A percentile compares a stretch with the other conserved stretches of the same genome.
These are phyloP conservation scores for Lepeophtheirus nordmannii DNA, from an alignment of 2,888 invertebrate genomes.

Conservation along the genomic window DNA sequence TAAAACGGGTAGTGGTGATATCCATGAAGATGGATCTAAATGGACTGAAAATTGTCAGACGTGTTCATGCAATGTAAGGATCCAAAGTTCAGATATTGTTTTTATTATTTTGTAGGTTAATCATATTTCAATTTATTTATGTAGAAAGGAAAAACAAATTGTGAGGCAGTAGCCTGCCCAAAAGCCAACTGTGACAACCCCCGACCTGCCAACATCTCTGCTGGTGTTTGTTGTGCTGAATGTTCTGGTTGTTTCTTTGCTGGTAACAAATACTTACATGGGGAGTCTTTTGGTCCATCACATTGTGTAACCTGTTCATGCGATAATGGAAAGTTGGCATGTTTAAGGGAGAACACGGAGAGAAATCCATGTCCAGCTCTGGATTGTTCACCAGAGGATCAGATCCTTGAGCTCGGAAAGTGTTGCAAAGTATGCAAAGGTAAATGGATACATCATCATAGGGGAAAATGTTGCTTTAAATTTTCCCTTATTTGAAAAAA, in stretches of 20 bases:
- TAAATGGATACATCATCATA: conserved; percentile 22
- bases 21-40: conserved; percentile 63
- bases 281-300: conserved; percentile 37
- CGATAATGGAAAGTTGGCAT: conserved; percentile 63
- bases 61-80: conserved; percentile 67
- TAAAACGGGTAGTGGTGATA: conserved; percentile 54
- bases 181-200: conserved; percentile 62
- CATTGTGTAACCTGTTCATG: conserved; percentile 70
- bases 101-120: background rate
- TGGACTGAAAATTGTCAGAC: conserved; percentile 68
- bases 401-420: conserved; percentile 64
- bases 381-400: conserved; percentile 56
- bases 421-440: conserved; percentile 66
- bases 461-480: conserved; percentile 3
- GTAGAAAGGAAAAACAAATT: conserved; percentile 68
- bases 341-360: conserved; percentile 39
- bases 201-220: conserved; percentile 39
- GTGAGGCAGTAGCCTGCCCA: conserved; percentile 65
- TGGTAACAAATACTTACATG: background rate
- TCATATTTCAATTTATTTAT: conserved; percentile 28
- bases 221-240: conserved; percentile 13
- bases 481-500: background rate
- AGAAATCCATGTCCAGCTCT: conserved; percentile 62
- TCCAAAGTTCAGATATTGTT: background rate
- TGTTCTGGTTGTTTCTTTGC: background rate